Evolutionary conservation across 2,797 vertebrate species (phyloP), one percentile per base, ranked within the genome.

Genomic region (Notamacropus eugenii): DNA sequence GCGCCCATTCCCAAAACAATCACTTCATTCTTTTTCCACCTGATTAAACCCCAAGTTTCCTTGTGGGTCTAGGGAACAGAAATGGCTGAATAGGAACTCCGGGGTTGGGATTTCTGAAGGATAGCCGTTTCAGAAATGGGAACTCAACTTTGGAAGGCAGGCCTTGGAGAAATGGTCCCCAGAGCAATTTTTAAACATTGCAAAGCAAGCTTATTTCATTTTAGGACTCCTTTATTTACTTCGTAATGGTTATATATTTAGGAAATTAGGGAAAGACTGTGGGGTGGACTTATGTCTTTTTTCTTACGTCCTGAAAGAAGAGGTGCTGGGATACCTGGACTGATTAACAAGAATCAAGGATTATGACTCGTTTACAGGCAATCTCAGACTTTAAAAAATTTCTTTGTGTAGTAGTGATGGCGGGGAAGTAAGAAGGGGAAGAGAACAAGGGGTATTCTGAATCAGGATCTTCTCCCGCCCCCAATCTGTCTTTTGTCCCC

Each of bases 31-130:
- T 95, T 92, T 90, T 87, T 54, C 91, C 91, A n/a, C 57, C 93
- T 95, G 96, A 94, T 96, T 96, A 96, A 96, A 90, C 92, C 62
- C 40, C 59, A 56, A 93, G 57, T 90, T 96, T 74, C 29, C 67
- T 92, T 93, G 62, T 31, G 59, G 74, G 90, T 95, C 67, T 40
- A 16, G 92, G 40, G 55, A 54, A 54, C 52, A 90, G 90, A n/a
- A 91, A 93, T 90, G 94, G 31, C 31, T 95, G 92, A 40, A 31
- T 92, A 54, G 27, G 54, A 50, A 16, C 54, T 55, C 91, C 46
- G 12, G 27, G 57, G 2, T 34, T 22, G 29, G 54, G 27, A 29
- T 56, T 55, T 27, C n/a, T 90, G n/a, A 55, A 46, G 59, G 28
- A 22, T 12, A 34, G 54, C 29, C 14, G 46, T 58, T 82, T 82